Conservation (phyloP, 2,797 vertebrate species). For the Sebastes kiyomatsui region DNA sequence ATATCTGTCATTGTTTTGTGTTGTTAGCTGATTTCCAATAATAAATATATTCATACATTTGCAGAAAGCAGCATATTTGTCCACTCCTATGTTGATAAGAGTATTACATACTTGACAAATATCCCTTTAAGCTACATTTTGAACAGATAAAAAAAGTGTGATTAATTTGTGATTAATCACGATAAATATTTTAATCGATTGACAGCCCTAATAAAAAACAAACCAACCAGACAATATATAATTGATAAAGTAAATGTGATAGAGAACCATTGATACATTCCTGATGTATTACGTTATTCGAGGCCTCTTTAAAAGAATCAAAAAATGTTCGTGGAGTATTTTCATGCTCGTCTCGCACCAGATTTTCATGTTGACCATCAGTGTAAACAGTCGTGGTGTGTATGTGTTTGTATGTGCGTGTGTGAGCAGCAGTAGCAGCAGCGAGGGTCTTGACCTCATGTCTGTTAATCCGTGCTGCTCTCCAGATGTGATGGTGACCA, state of each 20-base stretch:
- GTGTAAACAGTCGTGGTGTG: slow-evolving; percentile 21
- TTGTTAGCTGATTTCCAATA: rapidly evolving
- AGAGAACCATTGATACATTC: no score
- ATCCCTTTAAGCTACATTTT: no score
- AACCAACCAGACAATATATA: neutral
- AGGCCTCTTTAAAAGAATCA: neutral
- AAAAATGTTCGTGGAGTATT: slow-evolving; percentile 18
- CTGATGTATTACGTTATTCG: neutral
- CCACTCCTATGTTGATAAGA: no score
- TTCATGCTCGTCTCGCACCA: neutral
- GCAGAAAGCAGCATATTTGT: no score
- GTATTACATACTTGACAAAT: no score
- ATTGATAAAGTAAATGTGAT: neutral
- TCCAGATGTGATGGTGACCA: slow-evolving; percentile 46
- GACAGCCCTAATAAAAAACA: neutral
- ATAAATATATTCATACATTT: no score
- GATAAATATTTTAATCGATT: no score
- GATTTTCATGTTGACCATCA: slow-evolving; percentile 12
- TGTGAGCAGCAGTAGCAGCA: neutral
- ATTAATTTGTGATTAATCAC: no score
- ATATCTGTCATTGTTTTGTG: no score
- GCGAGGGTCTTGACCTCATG: slow-evolving; percentile 7
- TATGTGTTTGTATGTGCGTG: slow-evolving; percentile 13
- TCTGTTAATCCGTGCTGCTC: slow-evolving; percentile 31
- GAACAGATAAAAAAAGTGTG: no score